Evolutionary conservation across 2,888 invertebrate species (phyloP), one percentile per base, ranked within the genome.

Genomic region (Altica lythri): DNA sequence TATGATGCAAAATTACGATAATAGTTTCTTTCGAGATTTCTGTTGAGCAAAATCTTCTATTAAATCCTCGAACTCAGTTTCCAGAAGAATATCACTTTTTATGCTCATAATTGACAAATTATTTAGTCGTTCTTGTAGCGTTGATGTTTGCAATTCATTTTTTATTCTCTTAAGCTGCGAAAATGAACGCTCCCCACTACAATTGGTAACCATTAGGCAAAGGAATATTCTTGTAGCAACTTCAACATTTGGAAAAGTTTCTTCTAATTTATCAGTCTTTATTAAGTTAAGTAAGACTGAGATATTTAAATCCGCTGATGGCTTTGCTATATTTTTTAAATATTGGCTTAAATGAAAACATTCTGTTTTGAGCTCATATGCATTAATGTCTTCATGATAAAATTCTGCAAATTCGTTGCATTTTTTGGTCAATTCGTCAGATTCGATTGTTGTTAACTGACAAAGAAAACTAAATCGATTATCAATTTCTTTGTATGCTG

Each of bases 141-240:
- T 35, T 35, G 19, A 34, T 9, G 34, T 34, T 34, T 19, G 35
- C 2, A 34, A 46, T 22, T 22, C 22, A 22, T 22, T 22, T 46
- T 46, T 47, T 47, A 47, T 47, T 47, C 22, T 37, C 19, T 37
- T 37, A n/a, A n/a, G n/a, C n/a, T n/a, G n/a, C n/a, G n/a, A n/a
- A n/a, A n/a, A n/a, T n/a, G n/a, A n/a, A n/a, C n/a, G n/a, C n/a
- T n/a, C n/a, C n/a, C 35, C 35, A 37, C 35, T 27, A 37, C 37
- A 47, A 47, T 37, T 47, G 22, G 35, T 47, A 32, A 37, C 35
- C 34, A 46, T 46, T 18, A 35, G 37, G 35, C 46, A 46, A 17
- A 46, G 46, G 35, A 46, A 46, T 46, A 46, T 46, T 18, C 35
- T 34, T 35, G 46, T 22, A 19, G 46, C 46, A 46, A 46, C 22